These are phyloP conservation scores for Panthera uncia DNA, from an alignment of 2,113 vertebrate genomes.

Conservation along the genomic window DNA sequence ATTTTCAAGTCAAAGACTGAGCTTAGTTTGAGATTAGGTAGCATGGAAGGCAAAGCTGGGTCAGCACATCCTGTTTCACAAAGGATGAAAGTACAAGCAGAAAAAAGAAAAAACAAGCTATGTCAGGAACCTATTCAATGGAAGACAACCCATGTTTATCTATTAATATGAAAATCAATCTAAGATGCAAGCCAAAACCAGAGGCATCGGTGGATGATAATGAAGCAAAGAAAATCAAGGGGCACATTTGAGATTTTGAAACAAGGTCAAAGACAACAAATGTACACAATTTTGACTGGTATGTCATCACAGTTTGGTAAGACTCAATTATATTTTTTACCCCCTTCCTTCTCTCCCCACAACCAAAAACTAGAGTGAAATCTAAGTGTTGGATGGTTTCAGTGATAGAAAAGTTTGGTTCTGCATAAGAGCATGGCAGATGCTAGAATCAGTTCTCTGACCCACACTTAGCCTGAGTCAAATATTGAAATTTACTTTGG, in stretches of 20 bases:
- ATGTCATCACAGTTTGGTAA: not conserved
- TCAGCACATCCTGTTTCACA: not conserved
- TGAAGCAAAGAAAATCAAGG: not conserved
- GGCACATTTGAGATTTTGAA: not conserved
- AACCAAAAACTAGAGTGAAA: not conserved
- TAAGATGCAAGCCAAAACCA: not conserved
- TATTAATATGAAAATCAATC: not conserved
- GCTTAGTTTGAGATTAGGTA: not conserved
- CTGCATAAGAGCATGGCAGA: not conserved
- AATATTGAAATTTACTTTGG: not conserved
- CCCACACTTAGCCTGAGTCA: not conserved
- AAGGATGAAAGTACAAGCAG: not conserved
- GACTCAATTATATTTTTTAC: not conserved
- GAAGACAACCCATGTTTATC: not conserved
- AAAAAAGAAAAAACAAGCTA: not conserved
- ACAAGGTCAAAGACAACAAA: not conserved
- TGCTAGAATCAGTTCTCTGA: not conserved
- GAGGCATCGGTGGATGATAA: not conserved
- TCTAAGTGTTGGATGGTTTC: not conserved
- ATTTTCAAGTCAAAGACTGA: not conserved
- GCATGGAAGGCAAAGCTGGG: not conserved
- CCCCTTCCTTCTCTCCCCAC: not conserved
- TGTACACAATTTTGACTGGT: not conserved
- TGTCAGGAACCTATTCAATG: not conserved
- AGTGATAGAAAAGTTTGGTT: not conserved